Base-by-base conservation (phyloP, 2,113 vertebrate species). In the Bubo scandiacus region DNA sequence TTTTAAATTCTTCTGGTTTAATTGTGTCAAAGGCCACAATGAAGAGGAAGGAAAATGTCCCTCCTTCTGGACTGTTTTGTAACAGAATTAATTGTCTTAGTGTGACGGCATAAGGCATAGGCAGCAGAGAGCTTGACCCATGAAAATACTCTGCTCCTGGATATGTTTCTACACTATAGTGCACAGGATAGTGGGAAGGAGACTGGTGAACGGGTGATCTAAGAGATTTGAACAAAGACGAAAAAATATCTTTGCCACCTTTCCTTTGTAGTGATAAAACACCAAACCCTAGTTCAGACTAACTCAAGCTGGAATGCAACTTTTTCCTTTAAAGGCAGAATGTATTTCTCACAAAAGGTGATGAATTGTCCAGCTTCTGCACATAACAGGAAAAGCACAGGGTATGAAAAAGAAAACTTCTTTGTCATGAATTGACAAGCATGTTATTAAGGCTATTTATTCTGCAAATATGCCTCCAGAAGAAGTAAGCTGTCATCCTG, bases 371-470 rank as follows among this genome's bases (percentile, higher is more conserved):
- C 54, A 52, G 57, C 36, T 79, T 67, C 84, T 68, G 32, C 40
- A 49, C 17, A 71, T 51, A 61, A 49, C 4, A 51, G 9, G 47
- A 72, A 90, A 96, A 86, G 25, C 17, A 62, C 19, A 90, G 55
- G 47, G 43, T 90, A 70, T 38, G 47, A 57, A 68, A 84, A 67
- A 54, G 9, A 58, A 84, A 81, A 84, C 13, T 66, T 75, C 30
- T 65, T 88, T 86, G n/a, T 81, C 47, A 27, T 71, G 45, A 67
- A 89, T 81, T 85, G 83, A 86, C 83, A 96, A 88, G 42, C 26
- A 63, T 36, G 42, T 78, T 91, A 95, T 88, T 83, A 93, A 88
- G 79, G 36, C 30, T 83, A 89, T 89, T 94, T 95, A 81, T 78
- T 93, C 92, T 86, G 47, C 85, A 94, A 82, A 90, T 42, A 68